Evolutionary conservation across 2,113 vertebrate genomes (phyloP).

Genomic region (Montifringilla adamsi): DNA sequence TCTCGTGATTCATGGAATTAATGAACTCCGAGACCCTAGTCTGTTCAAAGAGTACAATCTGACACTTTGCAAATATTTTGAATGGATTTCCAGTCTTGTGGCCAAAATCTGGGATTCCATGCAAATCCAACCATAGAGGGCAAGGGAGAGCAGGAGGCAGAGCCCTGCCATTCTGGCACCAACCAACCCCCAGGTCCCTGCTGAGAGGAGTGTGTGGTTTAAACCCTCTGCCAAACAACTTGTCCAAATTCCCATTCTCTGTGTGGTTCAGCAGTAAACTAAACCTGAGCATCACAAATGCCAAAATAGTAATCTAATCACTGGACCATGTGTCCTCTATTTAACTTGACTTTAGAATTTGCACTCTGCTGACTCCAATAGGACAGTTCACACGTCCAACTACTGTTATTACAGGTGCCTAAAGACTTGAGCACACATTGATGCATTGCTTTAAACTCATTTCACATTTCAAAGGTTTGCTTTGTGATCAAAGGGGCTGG

Average conservation of each 20-base stretch:
- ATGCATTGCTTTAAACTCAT: background rate
- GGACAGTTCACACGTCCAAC: conserved; percentile 17
- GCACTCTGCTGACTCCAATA: background rate
- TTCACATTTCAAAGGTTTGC: conserved; percentile 60
- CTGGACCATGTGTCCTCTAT: conserved; percentile 38
- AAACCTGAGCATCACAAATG: conserved; percentile 21
- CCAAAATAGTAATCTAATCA: conserved; percentile 41
- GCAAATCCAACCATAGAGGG: background rate
- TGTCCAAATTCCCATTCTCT: background rate
- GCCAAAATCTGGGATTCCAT: background rate
- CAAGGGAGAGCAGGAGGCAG: background rate
- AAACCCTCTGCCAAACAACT: background rate
- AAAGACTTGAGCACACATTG: conserved; percentile 54
- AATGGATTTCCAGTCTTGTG: background rate
- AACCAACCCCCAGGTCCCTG: background rate
- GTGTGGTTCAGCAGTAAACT: conserved; percentile 7
- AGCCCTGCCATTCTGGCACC: background rate
- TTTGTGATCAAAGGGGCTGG: conserved; percentile 48
- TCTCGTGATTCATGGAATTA: background rate
- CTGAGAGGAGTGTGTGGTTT: background rate
- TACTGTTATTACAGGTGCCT: conserved; percentile 59
- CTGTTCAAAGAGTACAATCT: background rate
- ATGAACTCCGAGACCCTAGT: background rate
- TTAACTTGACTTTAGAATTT: conserved; percentile 46
- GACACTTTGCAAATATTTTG: background rate